phyloP scores from a whole-genome alignment of 37 sponge, comb jelly and placozoan genomes.

The Mnemiopsis leidyi region DNA sequence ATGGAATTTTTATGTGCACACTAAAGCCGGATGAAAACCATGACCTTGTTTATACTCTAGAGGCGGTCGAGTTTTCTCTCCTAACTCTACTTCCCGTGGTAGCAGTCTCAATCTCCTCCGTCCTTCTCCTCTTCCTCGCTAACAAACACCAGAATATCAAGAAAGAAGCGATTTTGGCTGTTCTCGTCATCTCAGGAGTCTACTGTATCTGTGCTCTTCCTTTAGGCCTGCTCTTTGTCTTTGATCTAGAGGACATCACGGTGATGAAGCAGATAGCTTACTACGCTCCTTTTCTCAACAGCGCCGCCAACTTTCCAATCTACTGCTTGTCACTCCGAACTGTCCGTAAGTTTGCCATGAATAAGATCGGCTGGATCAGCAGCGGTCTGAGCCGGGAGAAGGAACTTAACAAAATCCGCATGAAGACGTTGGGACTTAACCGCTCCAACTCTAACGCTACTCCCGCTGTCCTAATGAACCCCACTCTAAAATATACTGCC shows the following conservation, averaged over 20 bases:
- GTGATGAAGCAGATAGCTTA: neutral
- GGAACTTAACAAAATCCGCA: too few species aligned
- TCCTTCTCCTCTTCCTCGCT: neutral
- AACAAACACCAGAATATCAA: neutral
- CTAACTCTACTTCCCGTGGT: neutral
- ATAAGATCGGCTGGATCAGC: neutral
- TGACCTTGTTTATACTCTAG: neutral
- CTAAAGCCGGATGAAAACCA: neutral
- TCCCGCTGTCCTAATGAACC: too few species aligned
- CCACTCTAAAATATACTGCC: too few species aligned
- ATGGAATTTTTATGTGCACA: neutral
- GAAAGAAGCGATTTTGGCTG: neutral
- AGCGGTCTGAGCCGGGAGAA: neutral
- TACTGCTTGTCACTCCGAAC: neutral
- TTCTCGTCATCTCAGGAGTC: neutral
- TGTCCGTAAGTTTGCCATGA: neutral
- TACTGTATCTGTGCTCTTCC: neutral
- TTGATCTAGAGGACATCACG: neutral
- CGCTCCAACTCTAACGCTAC: too few species aligned
- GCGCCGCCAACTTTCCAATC: neutral
- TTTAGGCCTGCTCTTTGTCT: neutral
- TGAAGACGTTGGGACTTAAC: too few species aligned
- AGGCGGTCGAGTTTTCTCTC: neutral
- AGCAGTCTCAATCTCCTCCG: neutral
- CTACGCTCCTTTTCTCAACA: neutral